Evolutionary conservation across 1,140 invertebrate genomes (phyloP), one percentile per base, ranked within the genome.

Genomic region (Hydropsyche tenuis): DNA sequence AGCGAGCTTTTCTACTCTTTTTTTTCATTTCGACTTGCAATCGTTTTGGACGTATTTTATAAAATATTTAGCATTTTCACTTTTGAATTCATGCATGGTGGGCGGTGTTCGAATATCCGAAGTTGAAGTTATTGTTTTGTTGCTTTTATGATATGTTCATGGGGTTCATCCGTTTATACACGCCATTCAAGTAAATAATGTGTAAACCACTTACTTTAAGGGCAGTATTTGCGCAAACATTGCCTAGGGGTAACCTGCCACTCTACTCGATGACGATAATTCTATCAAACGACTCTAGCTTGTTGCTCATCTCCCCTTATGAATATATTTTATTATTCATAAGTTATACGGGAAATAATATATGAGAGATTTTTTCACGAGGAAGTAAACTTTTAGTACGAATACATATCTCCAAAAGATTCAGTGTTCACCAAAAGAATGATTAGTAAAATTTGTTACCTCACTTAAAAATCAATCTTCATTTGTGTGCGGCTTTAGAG

Each of bases 401-500:
- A 37, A 9, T 9, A 9, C 3, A 37, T 37, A 37, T 37, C 30
- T 3, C 30, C 3, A 9, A 37, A 37, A 37, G 30, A 37, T 37
- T 37, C 30, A 37, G 30, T 37, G 9, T 9, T 37, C 30, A 37
- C 30, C 3, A 37, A 9, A 37, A 37, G 30, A 37, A 37, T 37
- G 30, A 37, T 37, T 37, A 37, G 30, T 4, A 9, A 37, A 37
- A 37, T 37, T 37, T 37, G 30, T 37, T 48, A n/a, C 65, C 65
- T 46, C 43, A 46, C 27, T 69, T 16, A 30, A 27, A 69, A 69
- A 69, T 69, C 65, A 69, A 69, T 69, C 65, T 69, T 69, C 65
- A 69, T 69, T 69, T 51, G 14, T 51, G 43, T 42, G 20, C 65
- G 22, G 22, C 64, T 23, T 46, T 48, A 69, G 20, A 46, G 48